These are phyloP conservation scores for Lichenostomus cassidix DNA, from an alignment of 2,113 vertebrate genomes.

Conservation along the genomic window DNA sequence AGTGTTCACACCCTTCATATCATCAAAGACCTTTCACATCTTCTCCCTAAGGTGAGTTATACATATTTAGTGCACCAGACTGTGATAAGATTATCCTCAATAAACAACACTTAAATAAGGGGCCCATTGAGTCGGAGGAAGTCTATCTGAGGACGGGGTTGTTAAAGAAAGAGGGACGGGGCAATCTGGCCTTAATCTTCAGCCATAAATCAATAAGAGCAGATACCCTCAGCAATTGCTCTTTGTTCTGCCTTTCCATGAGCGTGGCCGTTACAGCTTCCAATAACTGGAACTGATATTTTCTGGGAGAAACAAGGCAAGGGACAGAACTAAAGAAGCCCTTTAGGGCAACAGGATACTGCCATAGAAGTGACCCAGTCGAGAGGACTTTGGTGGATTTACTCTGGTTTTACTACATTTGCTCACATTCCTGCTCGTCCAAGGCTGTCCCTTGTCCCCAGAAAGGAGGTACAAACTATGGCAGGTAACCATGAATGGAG, in stretches of 20 bases:
- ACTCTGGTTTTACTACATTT: rapidly evolving
- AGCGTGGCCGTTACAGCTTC: background rate
- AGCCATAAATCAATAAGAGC: slow-evolving; percentile 24
- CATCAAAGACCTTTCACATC: slow-evolving; percentile 42
- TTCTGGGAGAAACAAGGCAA: background rate
- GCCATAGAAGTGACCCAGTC: background rate
- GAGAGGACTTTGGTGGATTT: background rate
- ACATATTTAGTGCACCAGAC: slow-evolving; percentile 35
- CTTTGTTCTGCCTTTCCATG: background rate
- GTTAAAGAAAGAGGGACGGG: slow-evolving; percentile 33
- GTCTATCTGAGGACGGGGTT: slow-evolving; percentile 3
- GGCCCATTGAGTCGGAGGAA: slow-evolving; percentile 24
- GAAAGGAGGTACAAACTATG: background rate
- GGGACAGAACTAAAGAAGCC: background rate
- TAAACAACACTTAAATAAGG: slow-evolving; percentile 30
- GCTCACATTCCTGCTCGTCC: background rate
- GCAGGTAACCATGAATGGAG: background rate
- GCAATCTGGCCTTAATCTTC: slow-evolving; percentile 48
- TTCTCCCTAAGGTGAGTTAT: slow-evolving; percentile 52
- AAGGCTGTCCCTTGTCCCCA: background rate
- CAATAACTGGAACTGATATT: background rate
- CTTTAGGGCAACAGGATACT: background rate
- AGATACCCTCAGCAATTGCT: slow-evolving; percentile 17
- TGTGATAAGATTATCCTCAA: slow-evolving; percentile 40
- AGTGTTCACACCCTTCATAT: slow-evolving; percentile 64